Conservation (phyloP, 2,888 invertebrate species). For the Drosophila borealis region DNA sequence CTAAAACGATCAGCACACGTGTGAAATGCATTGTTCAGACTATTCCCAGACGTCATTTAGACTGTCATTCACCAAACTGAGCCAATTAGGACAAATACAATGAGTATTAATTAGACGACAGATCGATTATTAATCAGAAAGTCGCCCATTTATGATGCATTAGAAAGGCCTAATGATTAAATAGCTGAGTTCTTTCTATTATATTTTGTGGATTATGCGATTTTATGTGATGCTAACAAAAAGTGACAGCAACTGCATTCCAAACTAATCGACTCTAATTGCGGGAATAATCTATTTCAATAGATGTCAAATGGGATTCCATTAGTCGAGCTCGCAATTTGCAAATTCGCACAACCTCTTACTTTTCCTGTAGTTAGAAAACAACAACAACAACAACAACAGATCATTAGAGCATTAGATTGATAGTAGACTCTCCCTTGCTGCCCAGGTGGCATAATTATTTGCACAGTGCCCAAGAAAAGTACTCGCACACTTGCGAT, state of each 20-base stretch:
- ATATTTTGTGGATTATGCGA: conserved; percentile 1
- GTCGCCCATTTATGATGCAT: conserved; percentile 2
- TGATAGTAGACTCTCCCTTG: conserved; percentile 9
- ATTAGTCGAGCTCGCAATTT: not conserved
- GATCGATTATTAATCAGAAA: not conserved
- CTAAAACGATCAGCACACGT: not conserved
- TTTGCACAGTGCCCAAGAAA: conserved; percentile 10
- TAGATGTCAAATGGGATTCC: conserved; percentile 10
- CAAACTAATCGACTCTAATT: not conserved
- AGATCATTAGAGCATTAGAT: conserved; percentile 33
- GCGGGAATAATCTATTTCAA: not conserved
- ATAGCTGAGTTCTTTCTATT: no score
- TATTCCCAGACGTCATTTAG: not conserved
- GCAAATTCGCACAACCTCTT: conserved; percentile 9
- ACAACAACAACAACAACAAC: not conserved
- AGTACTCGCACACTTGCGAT: not conserved
- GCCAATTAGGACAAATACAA: no score
- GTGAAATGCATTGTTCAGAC: not conserved
- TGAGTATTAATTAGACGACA: no score
- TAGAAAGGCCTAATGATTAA: conserved; percentile 7
- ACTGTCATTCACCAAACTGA: no score
- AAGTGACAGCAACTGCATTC: conserved; percentile 8
- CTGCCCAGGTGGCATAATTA: conserved; percentile 46
- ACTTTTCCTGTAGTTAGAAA: conserved; percentile 12
- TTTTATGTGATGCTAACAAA: not conserved